Conservation (phyloP, 2,888 invertebrate species). For the Apotomis turbidana region DNA sequence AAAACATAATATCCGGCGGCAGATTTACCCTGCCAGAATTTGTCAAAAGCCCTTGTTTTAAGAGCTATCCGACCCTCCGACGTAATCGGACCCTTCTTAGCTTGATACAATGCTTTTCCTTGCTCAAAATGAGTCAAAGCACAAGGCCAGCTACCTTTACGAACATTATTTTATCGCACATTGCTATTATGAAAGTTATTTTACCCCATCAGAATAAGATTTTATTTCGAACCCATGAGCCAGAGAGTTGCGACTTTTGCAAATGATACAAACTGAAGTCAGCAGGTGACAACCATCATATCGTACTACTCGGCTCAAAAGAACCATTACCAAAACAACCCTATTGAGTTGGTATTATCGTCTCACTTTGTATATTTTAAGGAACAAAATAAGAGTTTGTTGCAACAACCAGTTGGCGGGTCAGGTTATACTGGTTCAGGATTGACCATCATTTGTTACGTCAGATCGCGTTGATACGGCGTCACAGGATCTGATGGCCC, state of each 20-base stretch:
- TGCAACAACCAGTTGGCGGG: constrained; percentile 41
- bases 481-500: constrained; percentile 72
- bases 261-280: neutral
- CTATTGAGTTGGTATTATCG: constrained; percentile 27
- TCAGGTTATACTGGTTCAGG: constrained; percentile 55
- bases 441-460: constrained; percentile 75
- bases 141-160: neutral
- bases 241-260: constrained; percentile 1
- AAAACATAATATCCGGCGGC: constrained; percentile 34
- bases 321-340: neutral
- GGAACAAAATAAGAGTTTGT: constrained; percentile 34
- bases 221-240: neutral
- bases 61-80: constrained; percentile 55
- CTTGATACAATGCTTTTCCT: neutral
- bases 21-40: constrained; percentile 46
- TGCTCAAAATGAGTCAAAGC: neutral
- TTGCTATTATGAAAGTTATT: neutral
- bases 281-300: neutral
- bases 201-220: neutral
- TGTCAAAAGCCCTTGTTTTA: constrained; percentile 67
- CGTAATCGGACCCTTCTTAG: neutral
- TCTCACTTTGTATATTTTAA: constrained; percentile 29
- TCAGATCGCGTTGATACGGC: constrained; percentile 74
- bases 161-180: neutral
- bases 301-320: neutral